Percentiles rank a stretch among this genome's conserved stretches.
These are phyloP conservation scores for Pocillopora verrucosa DNA, from an alignment of 64 coral and sea anemone genomes.

Conservation along the genomic window DNA sequence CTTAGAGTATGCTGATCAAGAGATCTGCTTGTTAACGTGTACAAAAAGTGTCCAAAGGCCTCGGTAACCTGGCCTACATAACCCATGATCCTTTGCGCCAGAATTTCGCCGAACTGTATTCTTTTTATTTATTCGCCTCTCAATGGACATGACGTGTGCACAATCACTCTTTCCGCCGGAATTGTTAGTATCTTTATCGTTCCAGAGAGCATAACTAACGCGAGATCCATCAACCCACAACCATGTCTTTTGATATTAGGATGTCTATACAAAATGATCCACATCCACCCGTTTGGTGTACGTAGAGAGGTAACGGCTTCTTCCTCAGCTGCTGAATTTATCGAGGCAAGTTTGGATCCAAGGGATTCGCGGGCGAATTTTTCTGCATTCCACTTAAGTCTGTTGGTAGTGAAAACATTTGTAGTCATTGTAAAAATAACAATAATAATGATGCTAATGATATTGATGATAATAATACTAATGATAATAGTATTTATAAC, in stretches of 20 bases:
- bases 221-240: not conserved
- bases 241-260: not conserved
- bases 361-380: conserved; percentile 5
- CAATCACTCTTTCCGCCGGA: not conserved
- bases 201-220: not conserved
- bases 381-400: not conserved
- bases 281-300: not conserved
- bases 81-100: too few relatives aligned
- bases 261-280: not conserved
- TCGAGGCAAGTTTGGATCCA: not conserved
- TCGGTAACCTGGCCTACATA: too few relatives aligned
- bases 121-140: too few relatives aligned
- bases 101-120: too few relatives aligned
- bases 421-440: too few relatives aligned
- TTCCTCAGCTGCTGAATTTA: not conserved
- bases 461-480: too few relatives aligned
- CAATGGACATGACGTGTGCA: too few relatives aligned
- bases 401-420: not conserved
- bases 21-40: too few relatives aligned
- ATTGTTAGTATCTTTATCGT: not conserved
- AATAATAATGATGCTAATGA: too few relatives aligned
- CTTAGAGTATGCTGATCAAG: too few relatives aligned
- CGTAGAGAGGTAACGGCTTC: not conserved
- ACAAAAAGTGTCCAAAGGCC: too few relatives aligned
- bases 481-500: too few relatives aligned